Base-by-base conservation (phyloP, 2,888 invertebrate species). In the Sisyra terminalis region DNA sequence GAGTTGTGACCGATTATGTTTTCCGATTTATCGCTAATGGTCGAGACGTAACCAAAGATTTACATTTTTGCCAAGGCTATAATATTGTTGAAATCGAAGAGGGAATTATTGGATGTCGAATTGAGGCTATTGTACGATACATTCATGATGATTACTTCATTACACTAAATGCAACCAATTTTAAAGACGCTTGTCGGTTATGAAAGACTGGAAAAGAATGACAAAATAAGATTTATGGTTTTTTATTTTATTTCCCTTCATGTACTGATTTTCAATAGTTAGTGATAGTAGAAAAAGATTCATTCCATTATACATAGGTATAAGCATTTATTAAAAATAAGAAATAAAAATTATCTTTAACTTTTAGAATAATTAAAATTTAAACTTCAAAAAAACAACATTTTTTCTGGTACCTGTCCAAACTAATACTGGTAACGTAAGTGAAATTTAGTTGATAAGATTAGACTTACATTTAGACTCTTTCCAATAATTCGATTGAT, bases 11-110 rank as follows among this genome's bases (percentile, higher is more conserved):
- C 52, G 77, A 80, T 52, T 84, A 81, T 56, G 88, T 82, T 55
- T 83, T 93, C 49, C 73, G 89, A 0, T 70, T 90, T 0, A 66
- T 93, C 10, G 79, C 82, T 48, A 90, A 93, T 53, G 94, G 94
- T 0, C 75, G 73, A 45, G 89, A 92, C 57, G 76, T 89, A 0
- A 93, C 93, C 0, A 73, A 75, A 53, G 73, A 77, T 50, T 70
- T 89, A 29, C 74, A 75, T 50, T 92, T 92, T 56, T 93, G 93
- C 58, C 77, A 70, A 52, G 67, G 68, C 13, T 61, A 66, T 42
- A 73, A 64, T 60, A 70, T 59, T 59, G 67, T 70, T 47, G 69
- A 54, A 3, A 63, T 69, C 0, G 69, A 68, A 1, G 61, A 64
- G 17, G 69, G 69, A 42, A 65, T 63, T 35, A 74, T 77, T 55